Percentiles rank a stretch among this genome's conserved stretches.
phyloP scores from a whole-genome alignment of 1,140 invertebrate genomes.

The Pseudachorutes palmiensis region DNA sequence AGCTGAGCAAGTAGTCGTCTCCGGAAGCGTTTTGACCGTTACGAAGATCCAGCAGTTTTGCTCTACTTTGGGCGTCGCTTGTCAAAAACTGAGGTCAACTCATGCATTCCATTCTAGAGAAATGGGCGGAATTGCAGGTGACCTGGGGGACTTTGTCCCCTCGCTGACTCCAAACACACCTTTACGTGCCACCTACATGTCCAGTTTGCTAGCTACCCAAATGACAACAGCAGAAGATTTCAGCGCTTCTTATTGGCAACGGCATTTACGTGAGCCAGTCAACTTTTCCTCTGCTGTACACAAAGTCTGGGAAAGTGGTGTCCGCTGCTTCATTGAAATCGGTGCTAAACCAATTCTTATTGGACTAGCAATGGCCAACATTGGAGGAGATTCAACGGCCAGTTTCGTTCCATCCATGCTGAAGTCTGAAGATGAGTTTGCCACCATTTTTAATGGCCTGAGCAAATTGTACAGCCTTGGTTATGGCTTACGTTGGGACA shows the following conservation, averaged over 20 bases:
- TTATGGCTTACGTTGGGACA: constrained; percentile 17
- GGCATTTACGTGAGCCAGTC: constrained; percentile 15
- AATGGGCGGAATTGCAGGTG: constrained; percentile 7
- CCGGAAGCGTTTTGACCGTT: neutral
- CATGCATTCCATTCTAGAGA: constrained; percentile 19
- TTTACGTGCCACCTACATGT: neutral
- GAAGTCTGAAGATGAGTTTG: constrained; percentile 13
- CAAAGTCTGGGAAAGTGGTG: neutral
- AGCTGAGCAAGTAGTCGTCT: neutral
- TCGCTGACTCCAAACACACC: neutral
- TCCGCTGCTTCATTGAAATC: constrained; percentile 15
- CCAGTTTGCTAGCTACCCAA: neutral
- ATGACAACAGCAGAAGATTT: neutral
- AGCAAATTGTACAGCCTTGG: constrained; percentile 12
- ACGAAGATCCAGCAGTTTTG: neutral
- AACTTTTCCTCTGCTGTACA: constrained; percentile 6
- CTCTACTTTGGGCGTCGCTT: neutral
- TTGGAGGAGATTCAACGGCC: neutral
- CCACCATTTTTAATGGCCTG: constrained; percentile 3
- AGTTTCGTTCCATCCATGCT: constrained; percentile 16
- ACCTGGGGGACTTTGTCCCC: neutral
- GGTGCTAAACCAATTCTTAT: constrained; percentile 18
- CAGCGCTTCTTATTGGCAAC: constrained; percentile 11
- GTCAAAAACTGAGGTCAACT: neutral
- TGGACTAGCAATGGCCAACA: constrained; percentile 12